Percentiles rank a stretch among this genome's conserved stretches.
These are phyloP conservation scores for Lathronympha strigana DNA, from an alignment of 2,888 invertebrate species.

Conservation along the genomic window DNA sequence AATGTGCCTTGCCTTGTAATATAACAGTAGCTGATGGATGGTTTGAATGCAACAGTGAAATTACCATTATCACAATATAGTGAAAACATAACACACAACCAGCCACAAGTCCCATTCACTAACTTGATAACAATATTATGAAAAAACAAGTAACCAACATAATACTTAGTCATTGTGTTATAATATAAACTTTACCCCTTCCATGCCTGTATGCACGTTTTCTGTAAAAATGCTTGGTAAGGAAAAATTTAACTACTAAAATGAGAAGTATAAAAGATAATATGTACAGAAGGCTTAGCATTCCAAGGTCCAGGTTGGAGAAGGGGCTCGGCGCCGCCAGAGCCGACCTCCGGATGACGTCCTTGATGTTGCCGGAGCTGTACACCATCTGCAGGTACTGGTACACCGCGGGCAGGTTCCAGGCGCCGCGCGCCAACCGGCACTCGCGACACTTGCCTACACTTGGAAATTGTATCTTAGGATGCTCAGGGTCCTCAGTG, in stretches of 20 bases:
- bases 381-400: conserved; percentile 84
- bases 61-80: conserved; percentile 8
- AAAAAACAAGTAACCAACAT: conserved; percentile 41
- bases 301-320: conserved; percentile 88
- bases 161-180: conserved; percentile 46
- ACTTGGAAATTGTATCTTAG: conserved; percentile 95
- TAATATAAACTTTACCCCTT: conserved; percentile 87
- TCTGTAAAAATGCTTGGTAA: conserved; percentile 87
- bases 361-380: conserved; percentile 62
- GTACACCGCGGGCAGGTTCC: conserved; percentile 87
- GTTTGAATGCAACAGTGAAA: background rate
- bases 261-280: conserved; percentile 90
- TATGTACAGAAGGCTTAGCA: conserved; percentile 90
- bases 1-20: conserved; percentile 5
- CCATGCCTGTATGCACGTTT: conserved; percentile 90
- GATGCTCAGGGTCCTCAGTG: conserved; percentile 95
- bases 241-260: conserved; percentile 90
- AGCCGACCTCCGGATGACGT: conserved; percentile 53
- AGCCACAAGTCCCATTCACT: background rate
- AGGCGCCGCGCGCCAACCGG: conserved; percentile 80
- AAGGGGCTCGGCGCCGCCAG: conserved; percentile 77
- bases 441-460: conserved; percentile 88
- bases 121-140: conserved; percentile 12
- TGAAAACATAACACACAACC: conserved; percentile 11
- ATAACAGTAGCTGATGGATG: conserved; percentile 1